Evolutionary conservation across 2,888 invertebrate species (phyloP), one percentile per base, ranked within the genome.

Genomic region (Cephonodes hylas): DNA sequence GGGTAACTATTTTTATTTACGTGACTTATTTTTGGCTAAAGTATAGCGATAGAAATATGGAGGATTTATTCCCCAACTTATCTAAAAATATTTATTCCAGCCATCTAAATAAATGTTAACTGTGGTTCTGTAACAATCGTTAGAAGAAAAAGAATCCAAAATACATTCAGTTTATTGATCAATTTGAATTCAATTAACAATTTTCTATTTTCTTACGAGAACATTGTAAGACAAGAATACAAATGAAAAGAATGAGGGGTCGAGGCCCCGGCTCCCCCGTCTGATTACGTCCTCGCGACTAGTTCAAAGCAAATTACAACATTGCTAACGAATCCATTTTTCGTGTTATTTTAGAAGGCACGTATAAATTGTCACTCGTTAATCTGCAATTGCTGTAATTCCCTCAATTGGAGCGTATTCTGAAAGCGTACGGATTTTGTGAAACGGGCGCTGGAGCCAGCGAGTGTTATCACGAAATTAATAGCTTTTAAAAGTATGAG

Each of bases 331-430:
- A 73, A 75, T 66, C 64, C 67, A 63, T 68, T 73, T 68, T 72
- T 69, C 67, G 15, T n/a, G 23, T 22, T 6, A 53, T 60, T 53
- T 60, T 53, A 42, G 38, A 67, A 53, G 59, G 59, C 48, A 45
- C 45, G 66, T 65, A 69, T 69, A 71, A 69, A 73, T 74, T 66
- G 69, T 31, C 53, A 71, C 66, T 70, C 71, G 72, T 74, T 73
- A 74, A 67, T 66, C 65, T 69, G 10, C 69, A 67, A 75, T 74
- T 69, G 71, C 60, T 67, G 71, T 75, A 72, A 75, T 75, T 74
- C 71, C 67, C 65, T 69, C 70, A 73, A 75, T 75, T 53, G 53
- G 31, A 18, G 31, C 31, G 53, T 53, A 27, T n/a, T n/a, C n/a
- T 8, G 18, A 15, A 18, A 31, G n/a, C 27, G 53, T 25, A 8